Percentiles rank a stretch among this genome's conserved stretches.
phyloP scores from a whole-genome alignment of 2,888 invertebrate species.

The Ichneumoninae sp. region DNA sequence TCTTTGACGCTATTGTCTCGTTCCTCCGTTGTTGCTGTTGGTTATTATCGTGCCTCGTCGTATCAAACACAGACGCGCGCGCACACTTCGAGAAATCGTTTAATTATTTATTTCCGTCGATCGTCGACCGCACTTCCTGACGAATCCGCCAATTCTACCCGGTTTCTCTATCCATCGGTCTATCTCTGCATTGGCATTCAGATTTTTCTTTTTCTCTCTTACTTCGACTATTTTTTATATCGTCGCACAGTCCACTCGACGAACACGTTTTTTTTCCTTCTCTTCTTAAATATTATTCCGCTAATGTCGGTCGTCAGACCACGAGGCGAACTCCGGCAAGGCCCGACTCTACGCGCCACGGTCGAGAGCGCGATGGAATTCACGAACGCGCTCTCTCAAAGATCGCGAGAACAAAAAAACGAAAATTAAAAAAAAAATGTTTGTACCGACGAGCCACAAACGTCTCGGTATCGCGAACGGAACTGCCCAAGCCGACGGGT shows the following conservation, averaged over 20 bases:
- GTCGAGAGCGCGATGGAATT: neutral
- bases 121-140: neutral
- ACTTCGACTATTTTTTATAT: neutral
- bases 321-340: slow-evolving; percentile 48
- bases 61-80: neutral
- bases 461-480: slow-evolving; percentile 4
- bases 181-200: neutral
- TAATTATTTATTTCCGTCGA: neutral
- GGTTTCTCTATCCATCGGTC: neutral
- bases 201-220: neutral
- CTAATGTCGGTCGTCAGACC: slow-evolving; percentile 40
- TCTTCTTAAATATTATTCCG: neutral
- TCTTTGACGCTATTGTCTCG: neutral
- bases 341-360: neutral
- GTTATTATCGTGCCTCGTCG: neutral
- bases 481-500: slow-evolving; percentile 9
- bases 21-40: no score
- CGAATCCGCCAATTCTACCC: neutral
- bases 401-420: neutral
- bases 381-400: neutral
- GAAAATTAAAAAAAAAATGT: neutral
- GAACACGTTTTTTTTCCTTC: neutral
- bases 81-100: neutral
- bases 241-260: neutral
- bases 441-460: neutral